Conservation (phyloP, 2,797 vertebrate species). For the Muscicapa striata region DNA sequence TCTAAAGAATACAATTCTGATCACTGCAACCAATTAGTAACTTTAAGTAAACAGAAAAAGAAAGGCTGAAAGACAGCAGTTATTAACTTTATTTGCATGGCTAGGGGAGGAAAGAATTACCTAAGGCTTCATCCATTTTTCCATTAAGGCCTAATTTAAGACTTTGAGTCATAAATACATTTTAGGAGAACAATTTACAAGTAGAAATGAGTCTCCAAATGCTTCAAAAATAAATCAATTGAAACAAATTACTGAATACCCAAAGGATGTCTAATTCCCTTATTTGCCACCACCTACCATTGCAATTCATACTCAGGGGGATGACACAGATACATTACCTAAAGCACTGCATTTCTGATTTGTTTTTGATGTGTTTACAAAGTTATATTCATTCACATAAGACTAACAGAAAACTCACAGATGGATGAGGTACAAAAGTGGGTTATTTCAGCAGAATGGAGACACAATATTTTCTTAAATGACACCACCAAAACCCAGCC, state of each 20-base stretch:
- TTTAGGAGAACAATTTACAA: slow-evolving; percentile 28
- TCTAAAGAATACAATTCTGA: slow-evolving; percentile 31
- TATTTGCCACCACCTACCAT: not conserved
- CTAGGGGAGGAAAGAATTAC: slow-evolving; percentile 49
- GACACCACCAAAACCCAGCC: not conserved
- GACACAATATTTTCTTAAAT: not conserved
- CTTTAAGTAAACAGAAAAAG: slow-evolving; percentile 36
- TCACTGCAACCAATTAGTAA: slow-evolving; percentile 42
- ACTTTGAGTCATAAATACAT: slow-evolving; percentile 18
- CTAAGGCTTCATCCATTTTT: slow-evolving; percentile 51
- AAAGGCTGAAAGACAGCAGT: slow-evolving; percentile 1
- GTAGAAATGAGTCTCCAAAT: not conserved
- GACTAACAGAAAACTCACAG: not conserved
- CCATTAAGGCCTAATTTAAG: slow-evolving; percentile 51
- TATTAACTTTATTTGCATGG: slow-evolving; percentile 16
- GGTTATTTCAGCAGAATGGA: not conserved
- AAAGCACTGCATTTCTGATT: not conserved
- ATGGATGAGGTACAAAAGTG: not conserved
- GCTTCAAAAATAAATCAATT: not conserved
- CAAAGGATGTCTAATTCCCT: not conserved
- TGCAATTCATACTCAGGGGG: not conserved
- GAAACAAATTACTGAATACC: not conserved
- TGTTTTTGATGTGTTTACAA: not conserved
- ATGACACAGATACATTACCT: not conserved
- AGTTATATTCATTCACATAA: not conserved